phyloP scores from a whole-genome alignment of 2,888 invertebrate species.

The Lasioglossum oenotherae region DNA sequence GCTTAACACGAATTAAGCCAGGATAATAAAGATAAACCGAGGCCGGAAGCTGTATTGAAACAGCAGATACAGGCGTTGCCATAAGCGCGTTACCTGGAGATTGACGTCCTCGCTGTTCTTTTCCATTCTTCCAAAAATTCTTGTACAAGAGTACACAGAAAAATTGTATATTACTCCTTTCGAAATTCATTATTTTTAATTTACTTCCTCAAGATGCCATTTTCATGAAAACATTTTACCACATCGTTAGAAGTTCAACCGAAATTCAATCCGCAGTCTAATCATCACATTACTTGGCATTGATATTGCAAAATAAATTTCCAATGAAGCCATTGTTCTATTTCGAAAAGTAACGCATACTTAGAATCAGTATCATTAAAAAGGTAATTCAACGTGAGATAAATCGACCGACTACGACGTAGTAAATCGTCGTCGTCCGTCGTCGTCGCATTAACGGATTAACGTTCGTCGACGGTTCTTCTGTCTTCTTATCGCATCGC shows the following conservation, averaged over 20 bases:
- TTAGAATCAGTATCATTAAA: background rate
- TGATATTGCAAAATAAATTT: background rate
- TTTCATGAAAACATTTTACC: background rate
- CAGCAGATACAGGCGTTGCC: background rate
- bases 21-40: background rate
- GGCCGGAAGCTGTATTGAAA: background rate
- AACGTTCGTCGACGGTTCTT: conserved; percentile 3
- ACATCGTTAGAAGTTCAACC: background rate
- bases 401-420: background rate
- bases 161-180: background rate
- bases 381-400: background rate
- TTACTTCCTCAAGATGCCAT: background rate
- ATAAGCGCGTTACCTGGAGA: background rate
- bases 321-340: background rate
- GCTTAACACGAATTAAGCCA: background rate
- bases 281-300: too few relatives aligned
- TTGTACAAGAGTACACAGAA: background rate
- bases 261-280: background rate
- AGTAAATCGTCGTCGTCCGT: background rate
- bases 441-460: conserved; percentile 17
- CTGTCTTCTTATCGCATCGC: conserved; percentile 4
- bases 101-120: background rate
- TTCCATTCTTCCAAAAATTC: background rate
- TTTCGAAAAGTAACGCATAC: background rate
- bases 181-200: background rate